A percentile compares a stretch with the other conserved stretches of the same genome.
These are phyloP conservation scores for Bombus fervidus DNA, from an alignment of 1,140 invertebrate species.

Conservation along the genomic window DNA sequence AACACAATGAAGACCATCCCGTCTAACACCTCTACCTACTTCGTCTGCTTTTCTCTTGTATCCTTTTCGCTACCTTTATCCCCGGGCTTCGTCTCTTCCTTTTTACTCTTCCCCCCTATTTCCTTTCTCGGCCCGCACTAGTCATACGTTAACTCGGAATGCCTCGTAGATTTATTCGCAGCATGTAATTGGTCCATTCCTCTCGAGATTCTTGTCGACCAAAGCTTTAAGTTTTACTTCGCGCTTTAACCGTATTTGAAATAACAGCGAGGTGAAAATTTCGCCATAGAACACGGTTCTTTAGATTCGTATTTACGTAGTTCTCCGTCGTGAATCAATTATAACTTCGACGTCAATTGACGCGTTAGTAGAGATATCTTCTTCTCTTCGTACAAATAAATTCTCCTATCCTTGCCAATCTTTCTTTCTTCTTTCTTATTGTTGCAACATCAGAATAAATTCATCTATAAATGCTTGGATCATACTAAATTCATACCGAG, in stretches of 20 bases:
- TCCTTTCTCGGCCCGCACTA: not conserved
- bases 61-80: constrained; percentile 7
- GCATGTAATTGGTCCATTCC: constrained; percentile 69
- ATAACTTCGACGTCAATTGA: not conserved
- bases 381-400: too few relatives aligned
- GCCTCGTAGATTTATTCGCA: constrained; percentile 69
- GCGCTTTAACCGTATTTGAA: not conserved
- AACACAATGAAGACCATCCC: constrained; percentile 59
- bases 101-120: not conserved
- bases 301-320: not conserved
- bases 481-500: not conserved
- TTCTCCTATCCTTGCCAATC: too few relatives aligned
- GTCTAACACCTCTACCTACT: constrained; percentile 18
- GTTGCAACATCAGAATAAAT: not conserved
- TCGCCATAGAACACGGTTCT: not conserved
- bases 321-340: not conserved
- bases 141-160: constrained; percentile 54
- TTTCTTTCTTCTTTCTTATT: not conserved
- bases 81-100: not conserved
- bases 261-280: not conserved
- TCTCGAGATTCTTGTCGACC: constrained; percentile 26
- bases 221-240: constrained; percentile 23
- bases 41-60: constrained; percentile 31
- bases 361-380: too few relatives aligned
- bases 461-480: too few relatives aligned